phyloP scores from a whole-genome alignment of 1,140 invertebrate genomes.

The Megathymus violae region DNA sequence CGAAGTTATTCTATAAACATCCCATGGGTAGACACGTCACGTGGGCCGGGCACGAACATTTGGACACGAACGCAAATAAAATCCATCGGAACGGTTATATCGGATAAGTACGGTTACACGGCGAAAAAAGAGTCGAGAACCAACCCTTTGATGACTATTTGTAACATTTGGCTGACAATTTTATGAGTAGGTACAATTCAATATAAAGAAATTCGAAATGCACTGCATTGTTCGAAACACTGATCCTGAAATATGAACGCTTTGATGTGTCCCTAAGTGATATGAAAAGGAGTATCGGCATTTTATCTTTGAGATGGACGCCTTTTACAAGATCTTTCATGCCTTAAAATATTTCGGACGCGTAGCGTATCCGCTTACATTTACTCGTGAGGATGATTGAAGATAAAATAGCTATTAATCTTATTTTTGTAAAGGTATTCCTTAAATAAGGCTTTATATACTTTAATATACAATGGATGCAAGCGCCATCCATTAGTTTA shows the following conservation, averaged over 20 bases:
- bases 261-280: constrained; percentile 37
- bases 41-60: constrained; percentile 14
- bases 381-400: not conserved
- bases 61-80: constrained; percentile 42
- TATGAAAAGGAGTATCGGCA: constrained; percentile 37
- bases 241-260: constrained; percentile 27
- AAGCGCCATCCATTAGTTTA: no score
- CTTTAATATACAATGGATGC: no score
- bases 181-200: constrained; percentile 63
- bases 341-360: not conserved
- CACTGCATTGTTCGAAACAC: constrained; percentile 46
- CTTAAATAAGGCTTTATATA: no score
- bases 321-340: constrained; percentile 17
- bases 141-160: constrained; percentile 50
- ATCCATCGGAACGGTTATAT: constrained; percentile 44
- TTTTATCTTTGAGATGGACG: constrained; percentile 25
- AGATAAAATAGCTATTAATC: constrained; percentile 4
- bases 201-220: constrained; percentile 62
- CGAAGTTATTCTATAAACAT: constrained; percentile 22
- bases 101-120: constrained; percentile 54
- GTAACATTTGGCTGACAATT: constrained; percentile 60
- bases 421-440: not conserved
- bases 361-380: not conserved
- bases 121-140: constrained; percentile 43
- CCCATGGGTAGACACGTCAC: constrained; percentile 15